phyloP scores from a whole-genome alignment of 1,140 invertebrate genomes.

The Triops longicaudatus region DNA sequence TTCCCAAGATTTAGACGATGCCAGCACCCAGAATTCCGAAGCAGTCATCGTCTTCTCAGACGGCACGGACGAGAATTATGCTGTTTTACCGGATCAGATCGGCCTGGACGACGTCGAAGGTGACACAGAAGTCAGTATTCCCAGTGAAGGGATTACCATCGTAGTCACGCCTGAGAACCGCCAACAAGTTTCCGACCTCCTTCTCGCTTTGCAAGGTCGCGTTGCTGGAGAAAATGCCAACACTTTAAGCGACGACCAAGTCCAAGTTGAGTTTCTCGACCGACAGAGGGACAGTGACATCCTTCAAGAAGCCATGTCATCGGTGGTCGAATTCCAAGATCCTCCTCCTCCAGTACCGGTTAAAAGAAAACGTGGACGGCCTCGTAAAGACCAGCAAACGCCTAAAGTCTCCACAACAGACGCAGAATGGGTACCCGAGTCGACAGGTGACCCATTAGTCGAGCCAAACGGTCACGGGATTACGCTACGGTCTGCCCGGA shows the following conservation, averaged over 20 bases:
- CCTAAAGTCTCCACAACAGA: background rate
- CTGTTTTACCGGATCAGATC: background rate
- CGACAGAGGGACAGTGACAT: constrained; percentile 9
- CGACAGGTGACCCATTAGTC: background rate
- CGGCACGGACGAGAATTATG: background rate
- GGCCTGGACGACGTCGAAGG: constrained; percentile 12
- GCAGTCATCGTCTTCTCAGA: background rate
- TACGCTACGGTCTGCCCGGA: background rate
- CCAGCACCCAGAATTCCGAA: background rate
- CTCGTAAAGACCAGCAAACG: constrained; percentile 30
- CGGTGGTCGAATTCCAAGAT: background rate
- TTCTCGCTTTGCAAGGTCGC: constrained; percentile 21
- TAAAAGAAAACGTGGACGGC: constrained; percentile 32
- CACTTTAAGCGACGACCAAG: constrained; percentile 5
- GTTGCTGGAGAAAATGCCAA: background rate
- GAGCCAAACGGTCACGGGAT: background rate
- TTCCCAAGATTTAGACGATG: background rate
- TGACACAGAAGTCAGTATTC: background rate
- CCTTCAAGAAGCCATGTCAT: constrained; percentile 16
- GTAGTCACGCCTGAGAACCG: constrained; percentile 27
- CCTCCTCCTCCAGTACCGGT: background rate
- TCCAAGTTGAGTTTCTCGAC: background rate
- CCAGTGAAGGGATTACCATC: constrained; percentile 26
- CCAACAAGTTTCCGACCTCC: constrained; percentile 24
- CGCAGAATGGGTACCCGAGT: background rate